These are phyloP conservation scores for Hydropsyche betteni DNA, from an alignment of 2,888 invertebrate genomes.

Conservation along the genomic window DNA sequence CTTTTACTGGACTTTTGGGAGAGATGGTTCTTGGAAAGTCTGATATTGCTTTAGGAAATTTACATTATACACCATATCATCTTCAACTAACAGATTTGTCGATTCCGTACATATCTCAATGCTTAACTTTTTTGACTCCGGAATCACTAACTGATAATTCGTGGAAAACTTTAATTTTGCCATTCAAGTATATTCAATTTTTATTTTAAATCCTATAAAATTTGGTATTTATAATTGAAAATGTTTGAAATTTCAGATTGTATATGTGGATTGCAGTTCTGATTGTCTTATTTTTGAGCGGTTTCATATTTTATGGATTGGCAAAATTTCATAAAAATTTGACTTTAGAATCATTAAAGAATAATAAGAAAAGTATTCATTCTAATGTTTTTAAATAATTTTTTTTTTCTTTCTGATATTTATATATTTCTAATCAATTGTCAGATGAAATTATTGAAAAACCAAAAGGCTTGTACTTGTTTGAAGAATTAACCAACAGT, in stretches of 20 bases:
- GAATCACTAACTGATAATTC: slow-evolving; percentile 83
- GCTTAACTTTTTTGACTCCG: slow-evolving; percentile 84
- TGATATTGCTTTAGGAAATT: slow-evolving; percentile 79
- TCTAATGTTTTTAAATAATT: background rate
- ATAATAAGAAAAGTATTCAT: slow-evolving; percentile 40
- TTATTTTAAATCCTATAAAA: no score
- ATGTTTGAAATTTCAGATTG: slow-evolving; percentile 62
- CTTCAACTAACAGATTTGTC: slow-evolving; percentile 77
- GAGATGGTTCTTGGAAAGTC: slow-evolving; percentile 76
- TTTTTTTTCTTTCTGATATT: background rate
- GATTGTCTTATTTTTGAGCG: slow-evolving; percentile 72
- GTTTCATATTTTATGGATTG: slow-evolving; percentile 72
- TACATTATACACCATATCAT: slow-evolving; percentile 77
- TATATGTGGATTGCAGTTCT: slow-evolving; percentile 81
- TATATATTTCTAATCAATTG: no score
- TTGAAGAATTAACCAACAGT: slow-evolving; percentile 77
- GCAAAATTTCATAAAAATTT: slow-evolving; percentile 68
- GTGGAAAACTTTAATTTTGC: slow-evolving; percentile 83
- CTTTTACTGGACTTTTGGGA: slow-evolving; percentile 76
- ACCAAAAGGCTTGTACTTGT: slow-evolving; percentile 71
- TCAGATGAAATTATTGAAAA: slow-evolving; percentile 52
- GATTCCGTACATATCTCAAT: slow-evolving; percentile 82
- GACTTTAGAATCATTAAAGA: slow-evolving; percentile 53
- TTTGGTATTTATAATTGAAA: slow-evolving; percentile 3
- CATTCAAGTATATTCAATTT: slow-evolving; percentile 71